Base-by-base conservation (phyloP, 2,888 invertebrate species). In the Drosophila subsilvestris region DNA sequence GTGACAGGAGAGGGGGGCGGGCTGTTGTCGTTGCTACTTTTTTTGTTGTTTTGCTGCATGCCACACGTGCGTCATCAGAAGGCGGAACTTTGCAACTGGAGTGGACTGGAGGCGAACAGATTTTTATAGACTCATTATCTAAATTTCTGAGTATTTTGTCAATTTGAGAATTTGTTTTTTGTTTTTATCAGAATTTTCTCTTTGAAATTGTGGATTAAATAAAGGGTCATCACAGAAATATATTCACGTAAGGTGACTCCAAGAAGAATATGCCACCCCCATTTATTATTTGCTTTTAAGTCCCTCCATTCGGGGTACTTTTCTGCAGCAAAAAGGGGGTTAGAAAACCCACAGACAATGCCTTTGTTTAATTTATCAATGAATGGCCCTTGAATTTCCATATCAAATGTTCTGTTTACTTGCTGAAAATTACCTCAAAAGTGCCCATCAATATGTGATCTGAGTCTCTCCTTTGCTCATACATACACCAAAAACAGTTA, bases 11-110 rank as follows among this genome's bases (percentile, higher is more conserved):
- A 45, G 32, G 17, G 10, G 5, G 32, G 14, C 3, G 5, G 25
- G 37, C 45, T 22, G 50, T 37, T 49, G 55, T 50, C 22, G 59
- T 20, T 10, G 50, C 18, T 25, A 25, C 6, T 25, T 25, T 25
- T 25, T 25, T 22, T 22, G 4, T 25, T 45, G 9, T 10, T 29
- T 45, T 69, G 61, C 63, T 70, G 70, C 70, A 73, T 73, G 70
- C 70, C 56, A 37, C 29, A 10, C 63, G 51, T 72, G 73, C 70
- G 63, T 63, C 70, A 72, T 56, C 63, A 29, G 53, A 72, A 63
- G 48, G 56, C 70, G 73, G 73, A 70, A 72, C 73, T 51, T 60
- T 37, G 37, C 20, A 56, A 56, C 56, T 56, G 20, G 53, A 37
- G 53, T 42, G 9, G 56, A 67, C 49, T 45, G 54, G 51, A 58